Evolutionary conservation across 92 coral and sea anemone species (phyloP).

Genomic region (Epizoanthus scotinus): DNA sequence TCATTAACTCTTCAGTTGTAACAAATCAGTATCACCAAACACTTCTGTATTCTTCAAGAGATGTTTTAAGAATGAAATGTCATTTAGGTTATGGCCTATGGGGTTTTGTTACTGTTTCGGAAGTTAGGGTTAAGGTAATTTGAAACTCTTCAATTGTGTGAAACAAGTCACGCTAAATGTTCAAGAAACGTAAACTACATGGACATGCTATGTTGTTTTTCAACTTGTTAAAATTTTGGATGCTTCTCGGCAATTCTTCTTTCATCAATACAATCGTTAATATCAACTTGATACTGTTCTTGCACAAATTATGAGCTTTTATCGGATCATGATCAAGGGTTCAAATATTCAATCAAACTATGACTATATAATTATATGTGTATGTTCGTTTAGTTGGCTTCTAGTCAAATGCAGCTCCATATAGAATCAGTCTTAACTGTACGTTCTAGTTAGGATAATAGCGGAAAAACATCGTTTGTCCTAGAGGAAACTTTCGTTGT

Average conservation of each 20-base stretch:
- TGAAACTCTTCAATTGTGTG: no score
- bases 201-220: no score
- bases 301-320: no score
- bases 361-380: background rate
- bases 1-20: background rate
- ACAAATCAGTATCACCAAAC: background rate
- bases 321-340: background rate
- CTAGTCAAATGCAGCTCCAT: constrained; percentile 9
- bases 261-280: no score
- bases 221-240: no score
- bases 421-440: background rate
- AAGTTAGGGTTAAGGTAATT: no score
- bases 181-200: background rate
- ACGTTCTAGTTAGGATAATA: background rate
- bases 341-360: background rate
- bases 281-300: no score
- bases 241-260: no score
- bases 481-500: background rate
- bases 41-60: background rate
- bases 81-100: no score
- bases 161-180: background rate
- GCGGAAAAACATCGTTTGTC: constrained; percentile 14
- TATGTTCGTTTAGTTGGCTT: background rate
- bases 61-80: no score
- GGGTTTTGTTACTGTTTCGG: no score